These are phyloP conservation scores for Teleogryllus oceanicus DNA, from an alignment of 2,888 invertebrate species.

Conservation along the genomic window DNA sequence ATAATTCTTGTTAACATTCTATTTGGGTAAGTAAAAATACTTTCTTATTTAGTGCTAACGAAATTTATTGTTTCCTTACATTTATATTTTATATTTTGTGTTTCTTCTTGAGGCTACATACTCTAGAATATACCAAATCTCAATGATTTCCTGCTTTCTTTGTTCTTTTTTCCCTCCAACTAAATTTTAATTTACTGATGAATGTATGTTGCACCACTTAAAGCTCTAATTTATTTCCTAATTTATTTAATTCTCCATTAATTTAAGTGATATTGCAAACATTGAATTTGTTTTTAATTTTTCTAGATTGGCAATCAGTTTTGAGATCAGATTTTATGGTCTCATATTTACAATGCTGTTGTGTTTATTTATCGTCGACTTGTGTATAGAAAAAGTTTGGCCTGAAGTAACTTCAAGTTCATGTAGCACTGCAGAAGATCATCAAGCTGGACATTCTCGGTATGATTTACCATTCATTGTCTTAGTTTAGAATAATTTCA, in stretches of 20 bases:
- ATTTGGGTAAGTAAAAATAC: constrained; percentile 46
- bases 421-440: constrained; percentile 30
- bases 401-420: constrained; percentile 39
- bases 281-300: too few relatives aligned
- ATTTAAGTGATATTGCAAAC: too few relatives aligned
- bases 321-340: constrained; percentile 48
- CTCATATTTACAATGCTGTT: constrained; percentile 46
- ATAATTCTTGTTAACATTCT: constrained; percentile 46
- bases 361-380: constrained; percentile 44
- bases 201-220: too few relatives aligned
- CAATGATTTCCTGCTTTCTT: constrained; percentile 26
- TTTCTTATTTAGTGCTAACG: constrained; percentile 12
- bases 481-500: too few relatives aligned
- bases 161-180: constrained; percentile 35
- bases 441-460: constrained; percentile 34
- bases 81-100: too few relatives aligned
- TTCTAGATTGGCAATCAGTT: constrained; percentile 46
- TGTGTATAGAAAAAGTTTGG: constrained; percentile 41
- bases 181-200: too few relatives aligned
- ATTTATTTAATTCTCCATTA: too few relatives aligned
- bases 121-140: too few relatives aligned
- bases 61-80: too few relatives aligned
- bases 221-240: too few relatives aligned
- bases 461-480: not conserved
- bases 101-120: too few relatives aligned